phyloP scores from a whole-genome alignment of 1,140 invertebrate species.

The Brachionus rotundiformis region DNA sequence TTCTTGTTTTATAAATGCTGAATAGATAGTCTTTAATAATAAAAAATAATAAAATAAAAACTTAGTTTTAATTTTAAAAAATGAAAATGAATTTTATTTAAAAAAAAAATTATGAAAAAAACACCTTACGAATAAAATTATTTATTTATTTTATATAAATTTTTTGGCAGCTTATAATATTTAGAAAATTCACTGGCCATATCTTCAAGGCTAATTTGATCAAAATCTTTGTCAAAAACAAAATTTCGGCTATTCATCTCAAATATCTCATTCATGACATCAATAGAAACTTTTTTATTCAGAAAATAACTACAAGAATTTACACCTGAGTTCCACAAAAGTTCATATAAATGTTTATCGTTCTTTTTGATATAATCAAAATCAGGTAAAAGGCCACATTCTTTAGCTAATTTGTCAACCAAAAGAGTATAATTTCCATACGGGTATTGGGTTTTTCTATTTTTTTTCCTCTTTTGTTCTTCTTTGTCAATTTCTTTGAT shows the following conservation, averaged over 20 bases:
- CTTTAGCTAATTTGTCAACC: constrained; percentile 36
- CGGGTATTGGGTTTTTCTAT: constrained; percentile 20
- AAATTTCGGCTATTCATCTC: constrained; percentile 19
- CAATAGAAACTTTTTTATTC: background rate
- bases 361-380: constrained; percentile 9
- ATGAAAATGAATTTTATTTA: background rate
- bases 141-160: background rate
- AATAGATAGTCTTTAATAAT: too few relatives aligned
- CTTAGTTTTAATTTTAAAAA: too few relatives aligned
- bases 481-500: background rate
- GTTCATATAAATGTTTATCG: constrained; percentile 24
- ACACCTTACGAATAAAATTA: too few relatives aligned
- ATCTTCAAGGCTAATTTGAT: background rate
- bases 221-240: constrained; percentile 25
- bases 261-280: constrained; percentile 9
- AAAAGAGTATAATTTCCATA: constrained; percentile 18
- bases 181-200: background rate
- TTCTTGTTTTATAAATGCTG: too few relatives aligned
- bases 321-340: constrained; percentile 30
- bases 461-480: background rate
- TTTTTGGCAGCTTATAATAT: constrained; percentile 11
- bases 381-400: constrained; percentile 27
- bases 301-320: background rate
- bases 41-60: too few relatives aligned
- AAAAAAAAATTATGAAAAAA: background rate